Evolutionary conservation across 2,797 vertebrate genomes (phyloP).

Genomic region (Gouania willdenowi): DNA sequence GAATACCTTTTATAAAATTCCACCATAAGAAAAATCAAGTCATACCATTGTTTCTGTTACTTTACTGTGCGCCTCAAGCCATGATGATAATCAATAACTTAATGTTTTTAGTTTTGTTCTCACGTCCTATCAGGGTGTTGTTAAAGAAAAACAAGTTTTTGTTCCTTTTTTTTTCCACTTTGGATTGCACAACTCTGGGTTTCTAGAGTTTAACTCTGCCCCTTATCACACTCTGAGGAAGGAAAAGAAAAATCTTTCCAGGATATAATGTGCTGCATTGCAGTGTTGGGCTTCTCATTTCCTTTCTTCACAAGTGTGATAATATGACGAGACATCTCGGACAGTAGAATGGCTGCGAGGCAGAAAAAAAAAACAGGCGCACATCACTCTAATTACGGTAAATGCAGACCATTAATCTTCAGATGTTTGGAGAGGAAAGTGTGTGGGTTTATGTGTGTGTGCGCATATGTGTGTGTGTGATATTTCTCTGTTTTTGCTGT

Average conservation of each 20-base stretch:
- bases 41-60: no score
- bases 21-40: no score
- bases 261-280: neutral
- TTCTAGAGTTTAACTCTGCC: neutral
- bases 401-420: constrained; percentile 32
- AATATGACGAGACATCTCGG: constrained; percentile 19
- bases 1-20: no score
- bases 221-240: neutral
- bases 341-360: constrained; percentile 1
- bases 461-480: neutral
- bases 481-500: no score
- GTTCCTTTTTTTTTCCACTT: neutral
- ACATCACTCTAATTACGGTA: constrained; percentile 27
- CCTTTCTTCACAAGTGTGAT: constrained; percentile 6
- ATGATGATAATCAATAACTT: no score
- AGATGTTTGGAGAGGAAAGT: constrained; percentile 3
- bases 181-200: no score
- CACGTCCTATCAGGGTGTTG: no score
- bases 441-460: neutral
- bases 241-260: constrained; percentile 4
- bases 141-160: neutral
- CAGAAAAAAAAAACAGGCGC: constrained; percentile 25
- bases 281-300: constrained; percentile 8
- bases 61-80: no score
- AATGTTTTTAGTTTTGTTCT: no score